Conservation (phyloP, 1,140 invertebrate species). For the Drosophila busckii region DNA sequence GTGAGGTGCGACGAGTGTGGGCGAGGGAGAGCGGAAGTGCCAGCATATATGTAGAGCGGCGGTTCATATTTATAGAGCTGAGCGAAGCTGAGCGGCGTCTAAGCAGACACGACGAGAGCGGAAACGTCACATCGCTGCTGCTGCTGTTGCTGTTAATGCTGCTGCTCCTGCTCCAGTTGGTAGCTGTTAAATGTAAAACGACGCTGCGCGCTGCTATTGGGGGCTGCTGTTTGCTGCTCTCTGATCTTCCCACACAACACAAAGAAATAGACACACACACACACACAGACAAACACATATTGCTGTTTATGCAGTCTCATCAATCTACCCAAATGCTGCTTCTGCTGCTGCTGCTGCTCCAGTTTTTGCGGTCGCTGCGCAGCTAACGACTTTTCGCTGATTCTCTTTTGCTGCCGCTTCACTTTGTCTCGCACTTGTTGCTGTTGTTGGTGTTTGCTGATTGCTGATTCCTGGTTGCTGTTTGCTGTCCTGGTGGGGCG, state of each 20-base stretch:
- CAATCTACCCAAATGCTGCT: slow-evolving; percentile 20
- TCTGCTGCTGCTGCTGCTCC: slow-evolving; percentile 7
- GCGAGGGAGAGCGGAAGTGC: slow-evolving; percentile 19
- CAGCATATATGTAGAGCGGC: too few species aligned
- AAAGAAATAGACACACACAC: too few species aligned
- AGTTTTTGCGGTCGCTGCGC: too few species aligned
- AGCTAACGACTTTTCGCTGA: too few species aligned
- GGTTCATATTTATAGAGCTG: slow-evolving; percentile 18
- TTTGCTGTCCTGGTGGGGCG: slow-evolving; percentile 29
- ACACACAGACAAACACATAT: too few species aligned
- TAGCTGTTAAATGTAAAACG: slow-evolving; percentile 18
- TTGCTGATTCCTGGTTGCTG: slow-evolving; percentile 19
- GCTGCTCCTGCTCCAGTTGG: slow-evolving; percentile 14
- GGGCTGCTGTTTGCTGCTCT: slow-evolving; percentile 20
- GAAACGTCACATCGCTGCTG: slow-evolving; percentile 45
- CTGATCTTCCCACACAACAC: too few species aligned
- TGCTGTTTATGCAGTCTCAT: slow-evolving; percentile 29
- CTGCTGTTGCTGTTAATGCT: slow-evolving; percentile 28
- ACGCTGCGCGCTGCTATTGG: slow-evolving; percentile 23
- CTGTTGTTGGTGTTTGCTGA: slow-evolving; percentile 18
- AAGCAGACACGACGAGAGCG: slow-evolving; percentile 35
- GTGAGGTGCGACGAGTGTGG: slow-evolving; percentile 34
- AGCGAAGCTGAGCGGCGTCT: slow-evolving; percentile 39
- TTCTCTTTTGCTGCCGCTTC: too few species aligned
- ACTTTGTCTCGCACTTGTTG: too few species aligned